Evolutionary conservation across 2,888 invertebrate species (phyloP).

Genomic region (Baccha elongata): DNA sequence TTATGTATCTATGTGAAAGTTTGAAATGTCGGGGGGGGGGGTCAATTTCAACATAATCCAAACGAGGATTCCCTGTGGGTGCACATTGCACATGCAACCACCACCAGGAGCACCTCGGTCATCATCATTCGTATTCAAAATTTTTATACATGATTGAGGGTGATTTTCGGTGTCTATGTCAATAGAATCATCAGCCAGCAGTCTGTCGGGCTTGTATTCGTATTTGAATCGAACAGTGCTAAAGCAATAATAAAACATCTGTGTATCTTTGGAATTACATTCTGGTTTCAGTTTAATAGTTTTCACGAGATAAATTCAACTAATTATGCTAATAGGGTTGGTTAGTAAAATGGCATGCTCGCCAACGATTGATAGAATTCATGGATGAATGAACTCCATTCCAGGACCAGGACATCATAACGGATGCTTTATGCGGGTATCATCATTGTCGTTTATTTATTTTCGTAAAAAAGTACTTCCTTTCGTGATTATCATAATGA

Average conservation of each 20-base stretch:
- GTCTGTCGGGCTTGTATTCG: too few relatives aligned
- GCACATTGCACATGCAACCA: slow-evolving; percentile 28
- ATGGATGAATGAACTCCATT: slow-evolving; percentile 4
- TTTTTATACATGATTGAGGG: slow-evolving; percentile 13
- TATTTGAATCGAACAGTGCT: not conserved
- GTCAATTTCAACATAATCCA: slow-evolving; percentile 32
- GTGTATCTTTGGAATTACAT: slow-evolving; percentile 46
- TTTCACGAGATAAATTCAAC: slow-evolving; percentile 58
- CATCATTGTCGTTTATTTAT: too few relatives aligned
- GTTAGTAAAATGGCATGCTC: slow-evolving; percentile 2
- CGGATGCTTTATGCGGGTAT: not conserved
- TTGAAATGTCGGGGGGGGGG: slow-evolving; percentile 10
- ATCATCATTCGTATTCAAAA: slow-evolving; percentile 13
- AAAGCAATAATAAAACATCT: slow-evolving; percentile 41
- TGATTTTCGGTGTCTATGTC: slow-evolving; percentile 41
- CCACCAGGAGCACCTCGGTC: slow-evolving; percentile 1
- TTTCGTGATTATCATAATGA: too few relatives aligned
- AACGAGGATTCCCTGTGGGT: slow-evolving; percentile 29
- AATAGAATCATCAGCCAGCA: not conserved
- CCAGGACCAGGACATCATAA: slow-evolving; percentile 1
- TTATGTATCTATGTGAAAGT: not conserved
- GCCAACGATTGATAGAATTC: not conserved
- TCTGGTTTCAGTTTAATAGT: slow-evolving; percentile 55
- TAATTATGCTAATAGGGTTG: slow-evolving; percentile 42
- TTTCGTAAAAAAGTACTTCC: too few relatives aligned